These are phyloP conservation scores for Picus viridis DNA, from an alignment of 2,797 vertebrate genomes.

Conservation along the genomic window DNA sequence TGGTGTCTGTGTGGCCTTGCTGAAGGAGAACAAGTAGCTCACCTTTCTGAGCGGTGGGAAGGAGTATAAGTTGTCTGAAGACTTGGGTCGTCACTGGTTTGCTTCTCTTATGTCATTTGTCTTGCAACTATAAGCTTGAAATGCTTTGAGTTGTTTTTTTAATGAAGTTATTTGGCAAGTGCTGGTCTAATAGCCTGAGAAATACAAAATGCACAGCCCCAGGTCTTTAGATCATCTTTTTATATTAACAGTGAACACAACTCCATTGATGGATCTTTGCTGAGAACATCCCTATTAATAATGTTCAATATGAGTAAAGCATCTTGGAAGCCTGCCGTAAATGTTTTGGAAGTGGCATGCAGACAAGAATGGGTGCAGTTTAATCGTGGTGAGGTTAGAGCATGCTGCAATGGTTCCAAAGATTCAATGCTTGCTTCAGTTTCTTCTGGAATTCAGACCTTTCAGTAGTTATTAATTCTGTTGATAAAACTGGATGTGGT, in stretches of 20 bases:
- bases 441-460: not conserved
- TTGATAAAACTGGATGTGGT: not conserved
- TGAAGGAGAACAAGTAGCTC: accelerated
- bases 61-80: not conserved
- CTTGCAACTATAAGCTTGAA: not conserved
- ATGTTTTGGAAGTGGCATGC: not conserved
- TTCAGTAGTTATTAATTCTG: not conserved
- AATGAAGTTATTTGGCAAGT: not conserved
- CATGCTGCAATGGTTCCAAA: not conserved
- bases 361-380: not conserved
- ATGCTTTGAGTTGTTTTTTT: not conserved
- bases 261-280: not conserved
- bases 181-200: not conserved
- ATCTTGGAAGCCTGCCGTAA: not conserved
- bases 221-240: not conserved
- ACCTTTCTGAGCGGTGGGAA: not conserved
- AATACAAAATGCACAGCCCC: not conserved
- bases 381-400: not conserved
- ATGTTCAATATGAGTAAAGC: not conserved
- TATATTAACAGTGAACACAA: not conserved
- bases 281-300: not conserved
- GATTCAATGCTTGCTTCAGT: not conserved
- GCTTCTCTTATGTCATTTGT: not conserved
- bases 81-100: not conserved
- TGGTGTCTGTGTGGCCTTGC: not conserved